Base-by-base conservation (phyloP, 2,113 vertebrate species). In the Lanius collurio region DNA sequence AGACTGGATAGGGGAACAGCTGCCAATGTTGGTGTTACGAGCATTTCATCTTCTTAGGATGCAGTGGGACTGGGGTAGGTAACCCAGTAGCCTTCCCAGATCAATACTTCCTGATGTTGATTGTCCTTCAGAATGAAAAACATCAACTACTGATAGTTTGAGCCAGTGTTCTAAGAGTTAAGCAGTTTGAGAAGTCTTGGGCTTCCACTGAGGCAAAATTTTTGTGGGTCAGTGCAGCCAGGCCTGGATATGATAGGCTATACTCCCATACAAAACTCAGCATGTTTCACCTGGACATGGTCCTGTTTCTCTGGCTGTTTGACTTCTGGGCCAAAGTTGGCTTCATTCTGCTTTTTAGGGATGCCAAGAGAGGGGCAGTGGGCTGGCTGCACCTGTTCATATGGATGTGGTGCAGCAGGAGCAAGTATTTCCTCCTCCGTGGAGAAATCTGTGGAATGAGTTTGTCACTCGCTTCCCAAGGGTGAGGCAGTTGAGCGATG, bases 401-500 rank as follows among this genome's bases (percentile, higher is more conserved):
- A 37, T 28, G 52, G 69, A 86, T 4, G 3, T 81, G 71, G 42
- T 8, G 4, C 47, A 75, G 83, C 85, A 78, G 63, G 73, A 92
- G 23, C 85, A 90, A 90, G 41, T 53, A 19, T 57, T 93, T 93
- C 42, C 49, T 75, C 47, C 39, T 16, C 10, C 1, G 19, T 68
- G 33, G 49, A 82, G 84, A 96, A 59, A 88, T 94, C 41, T 80
- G 30, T 79, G 90, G 92, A 92, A 95, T 84, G 93, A 89, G 55
- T 83, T 81, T 91, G 71, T 85, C 80, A 20, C 67, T 95, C 60
- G 52, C 52, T 95, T 90, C 79, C 74, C 24, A 11, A 78, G 90
- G 88, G 83, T 75, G 91, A 93, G 92, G 90, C 87, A 84, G 63
- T 10, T 31, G 76, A 90, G 68, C 3, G 0, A 22, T 37, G 39